Evolutionary conservation across 1,140 invertebrate genomes (phyloP).

Genomic region (Pseudomyrmex sp.): DNA sequence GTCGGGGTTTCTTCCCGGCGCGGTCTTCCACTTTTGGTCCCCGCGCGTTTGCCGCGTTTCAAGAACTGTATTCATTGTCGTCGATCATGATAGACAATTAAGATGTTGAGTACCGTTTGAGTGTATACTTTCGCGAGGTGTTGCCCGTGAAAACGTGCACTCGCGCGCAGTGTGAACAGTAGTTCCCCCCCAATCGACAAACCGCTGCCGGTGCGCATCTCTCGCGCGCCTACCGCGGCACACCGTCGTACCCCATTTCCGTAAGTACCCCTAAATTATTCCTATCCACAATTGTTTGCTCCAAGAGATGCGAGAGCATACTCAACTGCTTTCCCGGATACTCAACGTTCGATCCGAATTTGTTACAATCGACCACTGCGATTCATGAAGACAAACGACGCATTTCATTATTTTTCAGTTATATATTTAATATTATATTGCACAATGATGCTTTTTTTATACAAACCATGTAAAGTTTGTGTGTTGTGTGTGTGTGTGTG

Average conservation of each 20-base stretch:
- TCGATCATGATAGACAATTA: constrained; percentile 37
- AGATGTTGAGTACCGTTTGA: constrained; percentile 27
- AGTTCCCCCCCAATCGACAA: constrained; percentile 1
- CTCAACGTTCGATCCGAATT: constrained; percentile 25
- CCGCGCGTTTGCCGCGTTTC: constrained; percentile 10
- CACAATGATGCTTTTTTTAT: too few species aligned
- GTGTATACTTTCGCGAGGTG: constrained; percentile 37
- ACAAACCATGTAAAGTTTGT: too few species aligned
- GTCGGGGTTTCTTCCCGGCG: background rate
- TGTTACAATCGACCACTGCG: background rate
- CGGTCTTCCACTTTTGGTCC: constrained; percentile 1
- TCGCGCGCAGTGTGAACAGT: constrained; percentile 37
- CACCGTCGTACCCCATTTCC: constrained; percentile 52
- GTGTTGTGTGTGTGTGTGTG: too few species aligned
- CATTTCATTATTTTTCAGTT: background rate
- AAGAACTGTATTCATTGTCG: background rate
- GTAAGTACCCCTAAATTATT: constrained; percentile 30
- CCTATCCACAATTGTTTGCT: background rate
- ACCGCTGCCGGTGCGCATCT: constrained; percentile 6
- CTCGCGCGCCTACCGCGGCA: background rate
- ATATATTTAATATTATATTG: too few species aligned
- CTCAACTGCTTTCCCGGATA: background rate
- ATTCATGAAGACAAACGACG: background rate
- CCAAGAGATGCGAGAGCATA: background rate
- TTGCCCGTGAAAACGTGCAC: constrained; percentile 46